phyloP scores from a whole-genome alignment of 2,797 vertebrate genomes.

The Garrulus glandarius region DNA sequence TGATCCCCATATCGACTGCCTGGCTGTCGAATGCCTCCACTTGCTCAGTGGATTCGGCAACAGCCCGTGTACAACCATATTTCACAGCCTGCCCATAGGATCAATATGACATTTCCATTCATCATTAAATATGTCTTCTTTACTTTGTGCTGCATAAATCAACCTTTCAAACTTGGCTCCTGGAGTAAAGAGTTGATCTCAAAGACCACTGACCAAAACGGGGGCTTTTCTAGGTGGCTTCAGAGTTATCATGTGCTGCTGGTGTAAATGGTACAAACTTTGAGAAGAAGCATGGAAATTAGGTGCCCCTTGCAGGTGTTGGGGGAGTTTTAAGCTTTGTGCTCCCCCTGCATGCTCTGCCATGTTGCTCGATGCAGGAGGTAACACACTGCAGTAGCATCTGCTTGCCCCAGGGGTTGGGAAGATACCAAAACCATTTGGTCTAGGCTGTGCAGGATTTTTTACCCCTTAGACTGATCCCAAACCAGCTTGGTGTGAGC shows the following conservation, averaged over 20 bases:
- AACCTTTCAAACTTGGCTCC: slow-evolving; percentile 49
- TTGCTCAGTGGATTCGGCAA: not conserved
- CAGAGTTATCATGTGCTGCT: not conserved
- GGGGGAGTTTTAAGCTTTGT: not conserved
- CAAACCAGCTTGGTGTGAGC: not conserved
- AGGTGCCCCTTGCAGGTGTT: not conserved
- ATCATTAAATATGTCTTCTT: slow-evolving; percentile 66
- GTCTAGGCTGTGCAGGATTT: not conserved
- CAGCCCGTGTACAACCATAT: slow-evolving; percentile 15
- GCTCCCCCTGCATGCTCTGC: not conserved
- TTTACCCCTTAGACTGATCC: not conserved
- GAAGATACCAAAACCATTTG: not conserved
- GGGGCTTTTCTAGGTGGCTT: not conserved
- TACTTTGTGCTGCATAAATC: slow-evolving; percentile 66
- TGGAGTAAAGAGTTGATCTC: not conserved
- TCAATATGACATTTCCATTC: slow-evolving; percentile 71
- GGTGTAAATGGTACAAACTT: not conserved
- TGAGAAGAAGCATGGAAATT: not conserved
- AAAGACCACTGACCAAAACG: not conserved
- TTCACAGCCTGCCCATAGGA: slow-evolving; percentile 59
- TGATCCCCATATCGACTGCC: not conserved
- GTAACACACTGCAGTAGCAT: not conserved
- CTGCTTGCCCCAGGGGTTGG: not conserved
- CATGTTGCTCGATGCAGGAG: rapidly evolving
- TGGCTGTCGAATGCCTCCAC: not conserved